Evolutionary conservation across 2,797 vertebrate genomes (phyloP).

Genomic region (Lycodopsis pacificus): DNA sequence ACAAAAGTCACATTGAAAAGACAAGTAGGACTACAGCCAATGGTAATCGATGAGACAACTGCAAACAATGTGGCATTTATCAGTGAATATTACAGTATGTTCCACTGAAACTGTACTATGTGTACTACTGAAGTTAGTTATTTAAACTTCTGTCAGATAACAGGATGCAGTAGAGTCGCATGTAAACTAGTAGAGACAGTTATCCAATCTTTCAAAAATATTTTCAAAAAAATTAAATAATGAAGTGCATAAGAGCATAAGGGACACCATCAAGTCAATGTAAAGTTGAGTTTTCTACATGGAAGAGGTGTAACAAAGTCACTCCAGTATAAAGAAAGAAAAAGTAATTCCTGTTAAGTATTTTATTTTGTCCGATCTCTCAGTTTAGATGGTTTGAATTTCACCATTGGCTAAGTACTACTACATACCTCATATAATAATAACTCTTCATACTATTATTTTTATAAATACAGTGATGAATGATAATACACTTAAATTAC

Average conservation of each 20-base stretch:
- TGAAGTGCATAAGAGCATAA: no score
- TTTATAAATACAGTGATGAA: not conserved
- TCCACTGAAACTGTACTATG: not conserved
- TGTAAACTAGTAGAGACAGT: not conserved
- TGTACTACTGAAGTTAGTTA: not conserved
- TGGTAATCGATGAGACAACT: conserved; percentile 5
- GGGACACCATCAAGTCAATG: not conserved
- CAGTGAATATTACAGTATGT: not conserved
- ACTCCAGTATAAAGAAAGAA: not conserved
- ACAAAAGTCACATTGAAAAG: no score
- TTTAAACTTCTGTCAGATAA: not conserved
- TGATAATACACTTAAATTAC: not conserved
- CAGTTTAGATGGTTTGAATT: not conserved
- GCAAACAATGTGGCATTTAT: not conserved
- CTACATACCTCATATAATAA: not conserved
- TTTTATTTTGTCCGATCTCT: not conserved
- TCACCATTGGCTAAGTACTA: not conserved
- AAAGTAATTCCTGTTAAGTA: no score
- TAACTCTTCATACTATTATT: not conserved
- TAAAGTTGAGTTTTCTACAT: not conserved
- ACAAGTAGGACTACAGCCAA: not conserved
- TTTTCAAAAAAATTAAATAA: no score
- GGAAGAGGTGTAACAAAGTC: not conserved
- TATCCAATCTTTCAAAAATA: not conserved
- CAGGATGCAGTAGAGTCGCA: not conserved